phyloP scores from a whole-genome alignment of 1,140 invertebrate species.

The Drosophila ogumai region DNA sequence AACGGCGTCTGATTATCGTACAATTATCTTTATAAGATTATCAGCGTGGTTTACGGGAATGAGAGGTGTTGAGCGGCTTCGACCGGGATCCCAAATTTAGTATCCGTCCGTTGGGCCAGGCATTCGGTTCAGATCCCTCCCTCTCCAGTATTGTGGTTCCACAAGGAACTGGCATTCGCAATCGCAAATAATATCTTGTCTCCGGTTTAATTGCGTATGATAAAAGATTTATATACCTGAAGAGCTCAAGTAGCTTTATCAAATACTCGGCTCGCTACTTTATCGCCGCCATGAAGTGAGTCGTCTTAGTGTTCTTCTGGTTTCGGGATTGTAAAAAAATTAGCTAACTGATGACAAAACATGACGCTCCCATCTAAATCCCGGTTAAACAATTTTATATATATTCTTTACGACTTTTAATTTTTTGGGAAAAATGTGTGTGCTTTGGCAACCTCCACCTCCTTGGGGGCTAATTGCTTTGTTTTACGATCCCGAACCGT shows the following conservation, averaged over 20 bases:
- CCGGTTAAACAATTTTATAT: neutral
- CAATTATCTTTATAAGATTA: constrained; percentile 55
- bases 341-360: constrained; percentile 51
- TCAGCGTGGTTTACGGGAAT: constrained; percentile 26
- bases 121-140: constrained; percentile 40
- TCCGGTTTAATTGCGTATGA: constrained; percentile 41
- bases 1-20: constrained; percentile 25
- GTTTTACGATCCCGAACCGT: constrained; percentile 2
- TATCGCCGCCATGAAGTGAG: constrained; percentile 65
- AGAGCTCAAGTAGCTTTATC: constrained; percentile 59
- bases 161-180: neutral
- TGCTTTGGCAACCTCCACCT: neutral
- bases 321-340: constrained; percentile 39
- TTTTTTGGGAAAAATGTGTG: neutral
- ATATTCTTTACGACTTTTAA: constrained; percentile 8
- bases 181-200: constrained; percentile 26
- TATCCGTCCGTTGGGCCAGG: constrained; percentile 44
- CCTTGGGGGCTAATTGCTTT: constrained; percentile 15
- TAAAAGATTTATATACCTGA: constrained; percentile 67
- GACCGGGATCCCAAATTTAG: constrained; percentile 58
- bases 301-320: constrained; percentile 37
- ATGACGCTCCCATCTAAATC: constrained; percentile 1
- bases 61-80: constrained; percentile 43
- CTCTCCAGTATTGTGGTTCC: neutral
- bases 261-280: constrained; percentile 48